Conservation (phyloP, 2,888 invertebrate genomes). For the Cenopis cana region DNA sequence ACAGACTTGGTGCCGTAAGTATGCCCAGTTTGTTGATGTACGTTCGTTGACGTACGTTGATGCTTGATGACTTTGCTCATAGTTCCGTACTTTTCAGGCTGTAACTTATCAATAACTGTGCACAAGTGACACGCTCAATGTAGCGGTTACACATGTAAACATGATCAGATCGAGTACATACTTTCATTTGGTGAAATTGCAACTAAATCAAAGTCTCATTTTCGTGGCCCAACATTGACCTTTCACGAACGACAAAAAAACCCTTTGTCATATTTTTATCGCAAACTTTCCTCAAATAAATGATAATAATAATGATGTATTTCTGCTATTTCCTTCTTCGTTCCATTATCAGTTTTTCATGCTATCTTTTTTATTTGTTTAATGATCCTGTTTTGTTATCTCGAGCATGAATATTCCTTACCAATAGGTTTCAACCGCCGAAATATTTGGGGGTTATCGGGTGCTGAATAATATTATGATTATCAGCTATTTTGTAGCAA, state of each 20-base stretch:
- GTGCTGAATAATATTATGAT: neutral
- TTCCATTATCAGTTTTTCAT: conserved; percentile 24
- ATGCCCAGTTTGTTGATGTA: too few species aligned
- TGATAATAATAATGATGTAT: conserved; percentile 45
- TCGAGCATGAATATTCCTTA: neutral
- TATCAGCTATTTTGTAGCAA: neutral
- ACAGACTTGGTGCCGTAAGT: too few species aligned
- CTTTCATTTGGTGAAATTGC: too few species aligned
- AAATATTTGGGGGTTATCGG: neutral
- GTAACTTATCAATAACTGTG: too few species aligned
- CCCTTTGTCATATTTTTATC: conserved; percentile 46
- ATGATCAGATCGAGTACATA: neutral
- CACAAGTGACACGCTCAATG: too few species aligned
- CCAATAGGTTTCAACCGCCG: neutral
- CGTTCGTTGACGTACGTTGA: too few species aligned
- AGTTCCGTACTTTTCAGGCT: too few species aligned
- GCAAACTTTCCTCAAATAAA: conserved; percentile 42
- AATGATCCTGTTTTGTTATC: neutral
- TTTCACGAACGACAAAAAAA: conserved; percentile 43
- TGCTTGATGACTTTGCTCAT: too few species aligned
- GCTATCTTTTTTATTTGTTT: conserved; percentile 16
- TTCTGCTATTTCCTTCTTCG: conserved; percentile 23
- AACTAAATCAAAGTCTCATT: neutral
- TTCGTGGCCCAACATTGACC: conserved; percentile 29
- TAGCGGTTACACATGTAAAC: too few species aligned